These are phyloP conservation scores for Mastacembelus armatus DNA, from an alignment of 2,797 vertebrate genomes.

Conservation along the genomic window DNA sequence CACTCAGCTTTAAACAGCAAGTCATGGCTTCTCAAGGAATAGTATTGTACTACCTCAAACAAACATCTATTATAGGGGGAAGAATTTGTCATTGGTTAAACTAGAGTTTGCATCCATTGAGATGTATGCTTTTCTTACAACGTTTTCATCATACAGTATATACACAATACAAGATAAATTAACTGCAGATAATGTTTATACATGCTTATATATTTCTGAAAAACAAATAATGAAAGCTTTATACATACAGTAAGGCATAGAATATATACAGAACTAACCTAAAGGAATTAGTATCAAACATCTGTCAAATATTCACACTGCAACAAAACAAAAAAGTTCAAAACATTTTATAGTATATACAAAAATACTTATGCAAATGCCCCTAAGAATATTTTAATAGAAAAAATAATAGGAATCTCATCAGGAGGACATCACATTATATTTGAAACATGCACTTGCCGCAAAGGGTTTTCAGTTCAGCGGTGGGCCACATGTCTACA, in stretches of 20 bases:
- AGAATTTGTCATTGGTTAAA: slow-evolving; percentile 70
- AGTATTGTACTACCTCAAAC: slow-evolving; percentile 36
- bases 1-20: slow-evolving; percentile 60
- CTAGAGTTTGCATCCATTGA: slow-evolving; percentile 88
- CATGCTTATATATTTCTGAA: slow-evolving; percentile 90
- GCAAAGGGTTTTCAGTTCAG: slow-evolving; percentile 62
- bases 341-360: slow-evolving; percentile 81
- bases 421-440: slow-evolving; percentile 75
- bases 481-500: slow-evolving; percentile 52
- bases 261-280: slow-evolving; percentile 89
- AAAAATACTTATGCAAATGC: slow-evolving; percentile 88
- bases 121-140: slow-evolving; percentile 86
- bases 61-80: slow-evolving; percentile 53
- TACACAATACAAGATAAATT: slow-evolving; percentile 89
- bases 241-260: slow-evolving; percentile 89
- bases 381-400: slow-evolving; percentile 79
- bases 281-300: slow-evolving; percentile 84
- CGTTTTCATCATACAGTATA: slow-evolving; percentile 79
- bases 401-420: slow-evolving; percentile 79
- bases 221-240: slow-evolving; percentile 86
- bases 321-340: slow-evolving; percentile 79
- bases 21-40: slow-evolving; percentile 65
- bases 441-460: slow-evolving; percentile 82
- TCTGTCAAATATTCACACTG: slow-evolving; percentile 80
- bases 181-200: slow-evolving; percentile 88